phyloP scores from a whole-genome alignment of 2,113 vertebrate species.

The Campylorhamphus procurvoides region DNA sequence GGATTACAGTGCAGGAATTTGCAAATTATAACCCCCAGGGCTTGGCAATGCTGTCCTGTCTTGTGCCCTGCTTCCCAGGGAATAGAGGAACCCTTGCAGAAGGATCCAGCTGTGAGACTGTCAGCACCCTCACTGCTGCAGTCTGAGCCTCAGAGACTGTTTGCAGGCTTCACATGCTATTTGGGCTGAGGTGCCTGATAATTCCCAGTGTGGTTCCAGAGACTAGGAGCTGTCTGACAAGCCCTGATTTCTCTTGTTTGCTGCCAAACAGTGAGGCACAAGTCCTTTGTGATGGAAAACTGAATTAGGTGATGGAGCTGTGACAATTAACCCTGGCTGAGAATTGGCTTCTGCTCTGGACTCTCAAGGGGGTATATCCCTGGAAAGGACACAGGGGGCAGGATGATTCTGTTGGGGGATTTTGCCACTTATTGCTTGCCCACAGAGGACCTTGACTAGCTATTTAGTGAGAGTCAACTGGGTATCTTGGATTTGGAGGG shows the following conservation, averaged over 20 bases:
- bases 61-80: background rate
- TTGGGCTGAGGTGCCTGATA: background rate
- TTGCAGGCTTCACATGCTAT: background rate
- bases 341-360: background rate
- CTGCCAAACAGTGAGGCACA: fast-evolving
- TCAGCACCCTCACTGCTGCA: background rate
- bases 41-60: background rate
- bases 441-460: background rate
- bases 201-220: background rate
- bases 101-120: background rate
- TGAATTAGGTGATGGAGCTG: background rate
- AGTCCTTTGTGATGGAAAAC: background rate
- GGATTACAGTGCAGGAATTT: background rate
- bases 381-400: background rate
- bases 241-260: fast-evolving
- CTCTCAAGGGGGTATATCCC: fast-evolving
- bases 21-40: background rate
- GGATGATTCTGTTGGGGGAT: background rate
- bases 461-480: background rate
- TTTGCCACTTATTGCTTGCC: background rate
- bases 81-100: background rate
- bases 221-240: background rate
- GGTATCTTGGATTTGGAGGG: background rate
- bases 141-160: fast-evolving
- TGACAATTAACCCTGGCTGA: background rate